Evolutionary conservation across 2,797 vertebrate genomes (phyloP).

Genomic region (Champsocephalus gunnari): DNA sequence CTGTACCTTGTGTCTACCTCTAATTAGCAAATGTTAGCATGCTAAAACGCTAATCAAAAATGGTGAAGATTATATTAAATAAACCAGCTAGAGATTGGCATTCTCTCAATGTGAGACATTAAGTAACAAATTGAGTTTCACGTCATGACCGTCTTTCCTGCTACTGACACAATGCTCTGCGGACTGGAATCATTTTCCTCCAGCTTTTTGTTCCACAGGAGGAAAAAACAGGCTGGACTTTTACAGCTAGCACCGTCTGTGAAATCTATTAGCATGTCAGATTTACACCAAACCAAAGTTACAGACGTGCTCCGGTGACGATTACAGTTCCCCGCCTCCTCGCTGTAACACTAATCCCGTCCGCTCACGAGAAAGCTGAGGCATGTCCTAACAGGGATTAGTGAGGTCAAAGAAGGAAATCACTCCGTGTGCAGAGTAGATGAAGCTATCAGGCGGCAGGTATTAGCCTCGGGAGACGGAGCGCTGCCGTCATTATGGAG

Average conservation of each 20-base stretch:
- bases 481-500: background rate
- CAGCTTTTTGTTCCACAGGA: background rate
- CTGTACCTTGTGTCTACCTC: too few relatives aligned
- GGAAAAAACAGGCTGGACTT: constrained; percentile 1
- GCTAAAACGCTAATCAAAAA: too few relatives aligned
- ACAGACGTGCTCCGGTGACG: background rate
- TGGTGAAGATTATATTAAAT: too few relatives aligned
- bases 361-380: constrained; percentile 5
- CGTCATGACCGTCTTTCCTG: too few relatives aligned
- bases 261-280: constrained; percentile 17
- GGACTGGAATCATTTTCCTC: background rate
- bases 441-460: constrained; percentile 4
- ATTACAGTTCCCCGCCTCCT: constrained; percentile 25
- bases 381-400: constrained; percentile 24
- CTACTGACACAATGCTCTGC: background rate
- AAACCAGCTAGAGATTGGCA: too few relatives aligned
- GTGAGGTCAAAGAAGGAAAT: constrained; percentile 3
- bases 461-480: constrained; percentile 2
- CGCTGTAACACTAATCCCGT: constrained; percentile 12
- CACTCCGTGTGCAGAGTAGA: background rate
- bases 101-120: too few relatives aligned
- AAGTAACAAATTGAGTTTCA: too few relatives aligned
- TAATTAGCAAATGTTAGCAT: too few relatives aligned
- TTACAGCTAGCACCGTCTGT: constrained; percentile 17
- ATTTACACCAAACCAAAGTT: constrained; percentile 6